Evolutionary conservation across 1,140 invertebrate species (phyloP).

Genomic region (Dolichoris vasculosae): DNA sequence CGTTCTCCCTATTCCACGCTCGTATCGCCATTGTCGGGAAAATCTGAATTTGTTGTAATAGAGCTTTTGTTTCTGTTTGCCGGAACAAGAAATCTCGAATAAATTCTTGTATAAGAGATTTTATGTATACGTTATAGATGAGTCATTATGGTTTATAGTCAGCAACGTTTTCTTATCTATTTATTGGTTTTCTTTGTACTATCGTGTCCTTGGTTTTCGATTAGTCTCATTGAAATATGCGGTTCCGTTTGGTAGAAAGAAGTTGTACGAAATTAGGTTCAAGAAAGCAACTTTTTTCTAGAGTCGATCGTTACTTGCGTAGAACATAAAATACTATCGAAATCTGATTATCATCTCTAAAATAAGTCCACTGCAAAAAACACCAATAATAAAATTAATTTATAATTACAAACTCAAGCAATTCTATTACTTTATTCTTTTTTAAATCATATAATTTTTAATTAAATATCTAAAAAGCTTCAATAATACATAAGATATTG

Average conservation of each 20-base stretch:
- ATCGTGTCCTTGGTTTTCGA: background rate
- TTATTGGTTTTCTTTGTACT: background rate
- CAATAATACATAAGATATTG: too few relatives aligned
- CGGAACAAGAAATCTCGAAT: background rate
- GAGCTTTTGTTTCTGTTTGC: background rate
- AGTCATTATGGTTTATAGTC: background rate
- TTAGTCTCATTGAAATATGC: background rate
- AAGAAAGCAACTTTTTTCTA: too few relatives aligned
- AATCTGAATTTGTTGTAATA: background rate
- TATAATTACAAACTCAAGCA: too few relatives aligned
- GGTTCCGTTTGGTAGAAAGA: background rate
- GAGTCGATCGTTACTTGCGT: background rate
- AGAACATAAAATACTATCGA: background rate
- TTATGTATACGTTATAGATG: too few relatives aligned
- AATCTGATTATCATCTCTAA: background rate
- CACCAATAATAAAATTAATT: too few relatives aligned
- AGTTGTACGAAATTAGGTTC: background rate
- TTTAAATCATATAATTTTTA: too few relatives aligned
- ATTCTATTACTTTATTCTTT: too few relatives aligned
- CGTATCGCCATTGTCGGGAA: background rate
- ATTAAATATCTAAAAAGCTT: too few relatives aligned
- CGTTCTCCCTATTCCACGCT: background rate
- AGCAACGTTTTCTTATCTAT: background rate
- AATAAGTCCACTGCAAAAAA: too few relatives aligned
- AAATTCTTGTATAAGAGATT: background rate